Conservation (phyloP, 2,797 vertebrate species). For the Chelmon rostratus region DNA sequence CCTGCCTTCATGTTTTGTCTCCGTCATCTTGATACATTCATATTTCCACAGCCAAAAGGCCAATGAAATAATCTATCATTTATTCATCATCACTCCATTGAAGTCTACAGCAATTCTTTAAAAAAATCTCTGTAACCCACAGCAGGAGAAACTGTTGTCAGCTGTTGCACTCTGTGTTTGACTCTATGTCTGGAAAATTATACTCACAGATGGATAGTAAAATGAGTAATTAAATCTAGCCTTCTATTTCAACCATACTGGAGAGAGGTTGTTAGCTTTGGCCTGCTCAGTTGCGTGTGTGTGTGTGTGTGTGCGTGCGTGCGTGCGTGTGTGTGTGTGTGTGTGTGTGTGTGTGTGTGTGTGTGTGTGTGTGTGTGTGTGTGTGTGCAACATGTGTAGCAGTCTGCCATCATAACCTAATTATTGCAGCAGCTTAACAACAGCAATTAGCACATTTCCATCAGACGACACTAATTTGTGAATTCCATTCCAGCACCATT, state of each 20-base stretch:
- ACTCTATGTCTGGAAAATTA: constrained; percentile 65
- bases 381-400: constrained; percentile 67
- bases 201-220: constrained; percentile 73
- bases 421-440: constrained; percentile 86
- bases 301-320: constrained; percentile 33
- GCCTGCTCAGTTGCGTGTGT: constrained; percentile 42
- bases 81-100: constrained; percentile 40
- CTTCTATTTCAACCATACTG: constrained; percentile 62
- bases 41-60: constrained; percentile 44
- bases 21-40: constrained; percentile 18
- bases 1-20: constrained; percentile 28
- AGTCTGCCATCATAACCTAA: constrained; percentile 86
- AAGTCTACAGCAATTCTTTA: constrained; percentile 43
- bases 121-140: constrained; percentile 40
- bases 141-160: constrained; percentile 48
- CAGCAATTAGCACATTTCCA: constrained; percentile 88
- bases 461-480: constrained; percentile 87
- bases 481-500: constrained; percentile 80
- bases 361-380: constrained; percentile 29
- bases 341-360: constrained; percentile 34
- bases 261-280: constrained; percentile 58
- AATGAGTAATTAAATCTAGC: constrained; percentile 76
- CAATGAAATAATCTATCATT: constrained; percentile 47
- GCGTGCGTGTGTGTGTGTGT: constrained; percentile 36
- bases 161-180: constrained; percentile 52